Evolutionary conservation across 2,888 invertebrate species (phyloP).

Genomic region (Drosophila robusta): DNA sequence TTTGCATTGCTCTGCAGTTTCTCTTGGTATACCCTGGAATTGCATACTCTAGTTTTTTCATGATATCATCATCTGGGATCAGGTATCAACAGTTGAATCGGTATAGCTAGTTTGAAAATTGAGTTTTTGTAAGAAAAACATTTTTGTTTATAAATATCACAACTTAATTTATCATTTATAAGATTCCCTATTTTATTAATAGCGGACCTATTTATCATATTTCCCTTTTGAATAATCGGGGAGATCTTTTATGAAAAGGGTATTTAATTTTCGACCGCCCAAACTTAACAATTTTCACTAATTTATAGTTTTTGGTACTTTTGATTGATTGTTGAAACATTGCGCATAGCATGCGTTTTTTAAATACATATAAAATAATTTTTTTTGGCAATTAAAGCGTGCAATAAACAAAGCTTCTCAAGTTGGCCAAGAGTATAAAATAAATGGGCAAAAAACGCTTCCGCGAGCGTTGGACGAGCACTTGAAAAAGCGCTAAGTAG

Average conservation of each 20-base stretch:
- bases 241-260: neutral
- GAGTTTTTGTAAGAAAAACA: no score
- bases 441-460: slow-evolving; percentile 38
- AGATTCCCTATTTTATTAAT: no score
- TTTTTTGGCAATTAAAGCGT: slow-evolving; percentile 49
- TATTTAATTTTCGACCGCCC: slow-evolving; percentile 4
- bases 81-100: no score
- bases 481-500: slow-evolving; percentile 38
- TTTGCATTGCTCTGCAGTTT: slow-evolving; percentile 1
- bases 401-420: slow-evolving; percentile 40
- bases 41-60: neutral
- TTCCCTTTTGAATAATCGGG: neutral
- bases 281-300: neutral
- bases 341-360: slow-evolving; percentile 37
- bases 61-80: no score
- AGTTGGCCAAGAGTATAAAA: slow-evolving; percentile 33
- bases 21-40: slow-evolving; percentile 5
- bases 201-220: no score
- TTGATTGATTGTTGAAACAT: slow-evolving; percentile 47
- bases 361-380: slow-evolving; percentile 17
- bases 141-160: no score
- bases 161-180: no score
- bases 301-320: slow-evolving; percentile 1
- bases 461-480: slow-evolving; percentile 53
- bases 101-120: no score